Base-by-base conservation (phyloP, 2,888 invertebrate genomes). In the Ecliptopera silaceata region DNA sequence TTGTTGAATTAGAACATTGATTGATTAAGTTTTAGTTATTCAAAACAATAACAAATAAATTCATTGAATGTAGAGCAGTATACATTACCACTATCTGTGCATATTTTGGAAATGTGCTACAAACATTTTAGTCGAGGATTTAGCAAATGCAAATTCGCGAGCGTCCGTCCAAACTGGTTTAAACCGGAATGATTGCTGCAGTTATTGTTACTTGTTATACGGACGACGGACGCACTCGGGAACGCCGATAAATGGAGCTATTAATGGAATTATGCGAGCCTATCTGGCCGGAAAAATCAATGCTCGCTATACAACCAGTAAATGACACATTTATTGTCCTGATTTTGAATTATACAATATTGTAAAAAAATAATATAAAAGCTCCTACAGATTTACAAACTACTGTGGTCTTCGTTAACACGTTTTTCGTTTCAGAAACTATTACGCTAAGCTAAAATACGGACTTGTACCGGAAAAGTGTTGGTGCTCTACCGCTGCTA, bases 131-230 rank as follows among this genome's bases (percentile, higher is more conserved):
- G 65, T 55, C 53, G 64, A 57, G 59, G 64, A 69, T 66, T 70
- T 74, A 73, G 71, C 72, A 66, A 75, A 79, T 80, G 77, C 71
- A 74, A 78, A 79, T 75, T 69, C 56, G 55, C 36, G 56, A 61
- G 57, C 50, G 64, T 63, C 61, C 61, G 65, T 62, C 45, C 59
- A 54, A 52, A 63, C 61, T 56, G 61, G 70, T 70, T 70, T 71
- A 66, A 68, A 70, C 61, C 54, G 53, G 63, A 69, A 68, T 71
- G 68, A 72, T 73, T 71, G 70, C 62, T 61, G 49, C 60, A 66
- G 68, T 71, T 69, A 69, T 71, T 69, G 70, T 69, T 68, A 58
- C 57, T 66, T 61, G 60, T 58, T 50, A 59, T 45, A 54, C 43
- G 49, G 49, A 45, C 48, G 45, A 53, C 43, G 49, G 47, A 45